phyloP scores from a whole-genome alignment of 2,113 vertebrate genomes.

The Cygnus atratus region DNA sequence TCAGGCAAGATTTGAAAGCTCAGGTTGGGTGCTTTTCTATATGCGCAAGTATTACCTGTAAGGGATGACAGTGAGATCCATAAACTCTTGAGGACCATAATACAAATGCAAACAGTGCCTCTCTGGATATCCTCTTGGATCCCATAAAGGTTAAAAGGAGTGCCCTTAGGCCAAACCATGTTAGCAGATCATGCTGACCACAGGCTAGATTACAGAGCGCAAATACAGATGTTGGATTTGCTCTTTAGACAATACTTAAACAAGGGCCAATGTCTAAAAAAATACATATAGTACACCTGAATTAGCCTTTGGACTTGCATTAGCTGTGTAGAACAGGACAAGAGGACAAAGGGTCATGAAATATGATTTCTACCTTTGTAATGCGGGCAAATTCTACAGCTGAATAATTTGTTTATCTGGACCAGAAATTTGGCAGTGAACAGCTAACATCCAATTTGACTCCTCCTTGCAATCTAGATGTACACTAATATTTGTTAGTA shows the following conservation, averaged over 20 bases:
- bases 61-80: neutral
- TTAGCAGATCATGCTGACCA: neutral
- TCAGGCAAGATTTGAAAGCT: neutral
- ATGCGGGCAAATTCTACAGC: neutral
- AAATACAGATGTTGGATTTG: neutral
- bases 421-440: neutral
- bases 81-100: neutral
- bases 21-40: neutral
- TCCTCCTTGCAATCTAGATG: neutral
- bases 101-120: neutral
- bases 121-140: neutral
- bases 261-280: neutral
- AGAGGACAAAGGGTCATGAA: neutral
- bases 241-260: neutral
- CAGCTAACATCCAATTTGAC: neutral
- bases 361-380: neutral
- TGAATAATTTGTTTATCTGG: neutral
- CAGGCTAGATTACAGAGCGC: neutral
- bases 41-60: neutral
- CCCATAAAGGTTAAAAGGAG: neutral
- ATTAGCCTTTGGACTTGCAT: neutral
- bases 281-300: neutral
- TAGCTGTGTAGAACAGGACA: neutral
- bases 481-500: neutral
- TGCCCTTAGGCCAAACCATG: neutral